A percentile compares a stretch with the other conserved stretches of the same genome.
These are phyloP conservation scores for Zenarchopterus dispar DNA, from an alignment of 2,797 vertebrate genomes.

Conservation along the genomic window DNA sequence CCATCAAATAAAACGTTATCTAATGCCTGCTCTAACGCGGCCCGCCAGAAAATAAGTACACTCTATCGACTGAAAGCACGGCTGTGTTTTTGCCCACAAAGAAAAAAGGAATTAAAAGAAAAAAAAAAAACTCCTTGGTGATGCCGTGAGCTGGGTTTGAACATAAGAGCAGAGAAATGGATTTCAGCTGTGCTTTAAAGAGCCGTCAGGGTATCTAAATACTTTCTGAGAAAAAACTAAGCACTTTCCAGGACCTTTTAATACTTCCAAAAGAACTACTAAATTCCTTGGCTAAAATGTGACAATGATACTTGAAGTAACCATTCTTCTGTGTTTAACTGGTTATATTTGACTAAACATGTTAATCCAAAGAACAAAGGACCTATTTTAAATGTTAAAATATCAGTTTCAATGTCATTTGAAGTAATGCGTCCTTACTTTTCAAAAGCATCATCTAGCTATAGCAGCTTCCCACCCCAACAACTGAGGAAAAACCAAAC, in stretches of 20 bases:
- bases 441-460: no score
- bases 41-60: conserved; percentile 62
- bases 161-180: conserved; percentile 45
- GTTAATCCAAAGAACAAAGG: no score
- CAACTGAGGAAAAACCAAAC: no score
- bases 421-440: no score
- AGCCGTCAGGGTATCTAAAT: conserved; percentile 31
- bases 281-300: not conserved
- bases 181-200: conserved; percentile 49
- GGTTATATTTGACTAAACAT: not conserved
- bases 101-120: conserved; percentile 8
- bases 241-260: conserved; percentile 35
- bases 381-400: no score
- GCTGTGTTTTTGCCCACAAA: conserved; percentile 56
- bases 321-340: not conserved
- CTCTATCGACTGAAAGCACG: conserved; percentile 57
- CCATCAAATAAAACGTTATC: conserved; percentile 81
- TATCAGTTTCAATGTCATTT: no score
- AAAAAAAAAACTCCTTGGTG: conserved; percentile 38
- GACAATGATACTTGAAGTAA: conserved; percentile 2
- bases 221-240: conserved; percentile 22
- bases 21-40: conserved; percentile 70
- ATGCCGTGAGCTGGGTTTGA: conserved; percentile 35
- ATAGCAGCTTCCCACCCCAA: no score
- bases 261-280: conserved; percentile 20